A percentile compares a stretch with the other conserved stretches of the same genome.
Conservation (phyloP, 23 tunicate genomes). For the Trididemnum miniatum region DNA sequence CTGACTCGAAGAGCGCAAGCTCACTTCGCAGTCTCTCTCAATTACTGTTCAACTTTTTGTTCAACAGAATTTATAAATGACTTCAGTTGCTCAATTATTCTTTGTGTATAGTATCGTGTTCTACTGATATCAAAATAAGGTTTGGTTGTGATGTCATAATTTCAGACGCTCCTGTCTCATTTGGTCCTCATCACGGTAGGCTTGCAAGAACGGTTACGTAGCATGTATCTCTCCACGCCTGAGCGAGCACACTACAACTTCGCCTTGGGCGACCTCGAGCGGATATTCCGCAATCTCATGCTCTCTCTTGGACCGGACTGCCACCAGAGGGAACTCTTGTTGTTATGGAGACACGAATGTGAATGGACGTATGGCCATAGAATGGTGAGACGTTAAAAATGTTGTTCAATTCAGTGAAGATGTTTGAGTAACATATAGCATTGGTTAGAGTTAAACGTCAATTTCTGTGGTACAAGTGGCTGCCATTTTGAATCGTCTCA, state of each 20-base stretch:
- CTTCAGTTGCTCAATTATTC: neutral
- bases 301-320: slow-evolving; percentile 53
- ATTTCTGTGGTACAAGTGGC: no score
- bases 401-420: no score
- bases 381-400: slow-evolving; percentile 84
- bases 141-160: no score
- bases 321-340: slow-evolving; percentile 67
- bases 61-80: neutral
- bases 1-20: no score
- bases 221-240: slow-evolving; percentile 75
- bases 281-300: slow-evolving; percentile 79
- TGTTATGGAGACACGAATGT: slow-evolving; percentile 95
- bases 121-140: no score
- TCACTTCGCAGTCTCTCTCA: no score
- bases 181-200: slow-evolving; percentile 77
- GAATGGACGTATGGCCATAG: slow-evolving; percentile 85
- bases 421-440: no score
- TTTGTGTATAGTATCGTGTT: no score
- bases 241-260: slow-evolving; percentile 81
- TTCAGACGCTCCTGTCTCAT: slow-evolving; percentile 63
- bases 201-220: slow-evolving; percentile 75
- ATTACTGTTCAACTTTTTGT: no score
- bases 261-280: slow-evolving; percentile 82
- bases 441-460: no score
- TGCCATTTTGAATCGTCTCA: no score